Evolutionary conservation across 2,888 invertebrate genomes (phyloP).

Genomic region (Acanthacorydalis orientalis): DNA sequence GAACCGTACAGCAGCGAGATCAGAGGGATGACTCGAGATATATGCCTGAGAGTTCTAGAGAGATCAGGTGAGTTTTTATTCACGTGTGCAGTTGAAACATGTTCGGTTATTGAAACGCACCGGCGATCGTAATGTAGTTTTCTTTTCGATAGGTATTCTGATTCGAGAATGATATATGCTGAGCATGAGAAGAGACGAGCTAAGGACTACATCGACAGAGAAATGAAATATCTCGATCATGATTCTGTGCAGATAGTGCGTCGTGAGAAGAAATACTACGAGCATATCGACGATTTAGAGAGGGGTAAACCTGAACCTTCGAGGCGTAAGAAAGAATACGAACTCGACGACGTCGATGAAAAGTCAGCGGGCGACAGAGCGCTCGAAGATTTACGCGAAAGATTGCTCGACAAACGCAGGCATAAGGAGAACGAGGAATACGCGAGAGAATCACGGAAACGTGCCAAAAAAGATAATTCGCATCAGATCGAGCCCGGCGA

Average conservation of each 20-base stretch:
- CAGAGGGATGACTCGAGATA: background rate
- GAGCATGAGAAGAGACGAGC: constrained; percentile 3
- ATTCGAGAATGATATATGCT: constrained; percentile 1
- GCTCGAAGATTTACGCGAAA: constrained; percentile 58
- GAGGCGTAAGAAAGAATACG: constrained; percentile 6
- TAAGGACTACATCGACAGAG: background rate
- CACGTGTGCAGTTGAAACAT: too few relatives aligned
- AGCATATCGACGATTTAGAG: constrained; percentile 28
- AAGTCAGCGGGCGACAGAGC: constrained; percentile 39
- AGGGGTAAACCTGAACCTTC: constrained; percentile 57
- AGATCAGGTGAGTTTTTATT: background rate
- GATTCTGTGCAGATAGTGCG: background rate
- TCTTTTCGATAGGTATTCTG: background rate
- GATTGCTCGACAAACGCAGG: constrained; percentile 50
- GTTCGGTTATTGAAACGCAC: too few relatives aligned
- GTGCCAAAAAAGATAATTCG: constrained; percentile 10
- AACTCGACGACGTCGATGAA: constrained; percentile 23
- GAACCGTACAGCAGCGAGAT: background rate
- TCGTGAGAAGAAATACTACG: constrained; percentile 11
- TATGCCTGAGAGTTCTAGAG: background rate
- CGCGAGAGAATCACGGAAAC: constrained; percentile 6
- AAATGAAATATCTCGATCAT: constrained; percentile 4
- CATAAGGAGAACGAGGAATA: constrained; percentile 37
- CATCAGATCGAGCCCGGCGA: constrained; percentile 3
- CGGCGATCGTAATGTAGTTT: too few relatives aligned